These are phyloP conservation scores for Rhynchotus rufescens DNA, from an alignment of 2,797 vertebrate genomes.

Conservation along the genomic window DNA sequence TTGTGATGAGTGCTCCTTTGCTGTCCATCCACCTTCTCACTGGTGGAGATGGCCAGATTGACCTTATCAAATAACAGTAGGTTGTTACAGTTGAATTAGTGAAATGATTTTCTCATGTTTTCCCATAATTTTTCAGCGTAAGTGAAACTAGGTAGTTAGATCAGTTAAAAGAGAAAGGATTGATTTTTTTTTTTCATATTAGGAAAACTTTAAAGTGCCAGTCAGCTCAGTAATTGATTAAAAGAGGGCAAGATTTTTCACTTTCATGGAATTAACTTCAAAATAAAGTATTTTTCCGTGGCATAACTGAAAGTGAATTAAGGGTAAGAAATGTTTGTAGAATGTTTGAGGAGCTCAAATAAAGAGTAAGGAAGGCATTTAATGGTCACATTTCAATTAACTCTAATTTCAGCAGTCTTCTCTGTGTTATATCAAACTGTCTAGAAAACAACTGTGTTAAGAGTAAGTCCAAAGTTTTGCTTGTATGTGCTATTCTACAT, in stretches of 20 bases:
- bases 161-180: background rate
- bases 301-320: background rate
- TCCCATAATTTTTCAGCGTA: background rate
- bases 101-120: background rate
- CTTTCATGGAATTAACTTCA: background rate
- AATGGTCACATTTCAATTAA: background rate
- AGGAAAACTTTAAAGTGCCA: background rate
- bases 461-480: background rate
- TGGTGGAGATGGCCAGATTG: fast-evolving
- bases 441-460: background rate
- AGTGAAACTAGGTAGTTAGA: background rate
- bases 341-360: background rate
- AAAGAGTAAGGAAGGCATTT: background rate
- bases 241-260: background rate
- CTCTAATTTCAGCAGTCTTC: background rate
- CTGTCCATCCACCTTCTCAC: background rate
- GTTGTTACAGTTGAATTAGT: fast-evolving
- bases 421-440: background rate
- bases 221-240: background rate
- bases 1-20: background rate
- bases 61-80: background rate
- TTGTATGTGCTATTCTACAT: background rate
- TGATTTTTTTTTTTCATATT: background rate
- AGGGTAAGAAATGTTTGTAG: background rate
- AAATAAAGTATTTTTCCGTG: background rate